Conservation (phyloP, 2,797 vertebrate genomes). For the Trachops cirrhosus region DNA sequence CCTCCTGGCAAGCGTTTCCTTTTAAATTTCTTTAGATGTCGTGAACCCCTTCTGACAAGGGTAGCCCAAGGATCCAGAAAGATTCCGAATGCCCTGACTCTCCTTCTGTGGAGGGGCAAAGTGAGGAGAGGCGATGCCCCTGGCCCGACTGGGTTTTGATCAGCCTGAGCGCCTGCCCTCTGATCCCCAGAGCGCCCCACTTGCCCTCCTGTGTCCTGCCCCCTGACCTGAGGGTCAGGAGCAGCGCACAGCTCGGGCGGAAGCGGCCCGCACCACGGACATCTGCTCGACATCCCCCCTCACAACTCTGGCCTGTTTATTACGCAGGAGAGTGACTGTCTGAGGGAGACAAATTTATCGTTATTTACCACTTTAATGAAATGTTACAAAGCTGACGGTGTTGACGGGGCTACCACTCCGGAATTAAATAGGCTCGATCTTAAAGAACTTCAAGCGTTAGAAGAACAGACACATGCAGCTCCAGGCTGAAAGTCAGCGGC, state of each 20-base stretch:
- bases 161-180: background rate
- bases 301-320: background rate
- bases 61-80: background rate
- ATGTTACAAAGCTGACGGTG: background rate
- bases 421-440: background rate
- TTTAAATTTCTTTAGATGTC: background rate
- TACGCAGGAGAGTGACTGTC: background rate
- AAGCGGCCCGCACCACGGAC: background rate
- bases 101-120: background rate
- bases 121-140: background rate
- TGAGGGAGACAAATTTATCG: background rate
- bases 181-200: background rate
- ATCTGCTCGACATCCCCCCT: background rate
- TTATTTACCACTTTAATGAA: background rate
- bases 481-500: background rate
- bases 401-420: background rate
- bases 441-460: background rate
- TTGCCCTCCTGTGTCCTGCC: background rate
- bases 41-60: background rate
- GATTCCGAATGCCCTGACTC: background rate
- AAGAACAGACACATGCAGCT: background rate
- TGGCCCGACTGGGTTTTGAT: background rate
- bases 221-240: background rate
- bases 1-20: background rate
- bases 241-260: background rate